Conservation (phyloP, 2,113 vertebrate genomes). For the Charina bottae region DNA sequence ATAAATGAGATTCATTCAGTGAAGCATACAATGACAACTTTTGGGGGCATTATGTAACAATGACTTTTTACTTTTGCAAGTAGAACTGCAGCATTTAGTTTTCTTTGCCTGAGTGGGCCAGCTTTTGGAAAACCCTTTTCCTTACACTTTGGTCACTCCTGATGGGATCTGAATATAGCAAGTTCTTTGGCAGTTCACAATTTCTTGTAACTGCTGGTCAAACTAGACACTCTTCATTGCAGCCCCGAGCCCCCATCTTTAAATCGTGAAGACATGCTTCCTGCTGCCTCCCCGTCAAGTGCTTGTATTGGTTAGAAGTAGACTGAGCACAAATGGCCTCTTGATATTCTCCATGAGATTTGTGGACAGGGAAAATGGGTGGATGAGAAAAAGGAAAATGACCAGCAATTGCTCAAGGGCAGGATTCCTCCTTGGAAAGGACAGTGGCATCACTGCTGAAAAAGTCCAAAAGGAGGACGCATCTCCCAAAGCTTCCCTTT, state of each 20-base stretch:
- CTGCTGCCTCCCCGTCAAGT: not conserved
- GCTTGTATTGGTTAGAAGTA: not conserved
- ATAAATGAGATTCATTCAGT: not conserved
- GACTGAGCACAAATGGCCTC: not conserved
- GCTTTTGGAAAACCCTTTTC: not conserved
- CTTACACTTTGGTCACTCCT: not conserved
- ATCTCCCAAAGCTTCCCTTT: not conserved
- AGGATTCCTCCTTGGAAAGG: not conserved
- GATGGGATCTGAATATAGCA: not conserved
- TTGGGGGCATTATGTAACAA: too few relatives aligned
- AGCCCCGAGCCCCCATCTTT: not conserved
- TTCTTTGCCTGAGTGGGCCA: not conserved
- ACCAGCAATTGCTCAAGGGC: not conserved
- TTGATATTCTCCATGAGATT: not conserved
- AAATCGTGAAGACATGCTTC: not conserved
- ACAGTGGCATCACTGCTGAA: not conserved
- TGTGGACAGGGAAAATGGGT: not conserved
- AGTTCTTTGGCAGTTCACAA: not conserved
- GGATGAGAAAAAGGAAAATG: not conserved
- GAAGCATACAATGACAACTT: not conserved
- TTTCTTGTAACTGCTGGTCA: not conserved
- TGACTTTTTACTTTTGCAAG: not conserved
- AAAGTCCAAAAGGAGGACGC: not conserved
- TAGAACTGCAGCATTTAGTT: not conserved
- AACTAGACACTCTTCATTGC: not conserved